Percentiles rank a stretch among this genome's conserved stretches.
These are phyloP conservation scores for Eulithis prunata DNA, from an alignment of 2,888 invertebrate species.

Conservation along the genomic window DNA sequence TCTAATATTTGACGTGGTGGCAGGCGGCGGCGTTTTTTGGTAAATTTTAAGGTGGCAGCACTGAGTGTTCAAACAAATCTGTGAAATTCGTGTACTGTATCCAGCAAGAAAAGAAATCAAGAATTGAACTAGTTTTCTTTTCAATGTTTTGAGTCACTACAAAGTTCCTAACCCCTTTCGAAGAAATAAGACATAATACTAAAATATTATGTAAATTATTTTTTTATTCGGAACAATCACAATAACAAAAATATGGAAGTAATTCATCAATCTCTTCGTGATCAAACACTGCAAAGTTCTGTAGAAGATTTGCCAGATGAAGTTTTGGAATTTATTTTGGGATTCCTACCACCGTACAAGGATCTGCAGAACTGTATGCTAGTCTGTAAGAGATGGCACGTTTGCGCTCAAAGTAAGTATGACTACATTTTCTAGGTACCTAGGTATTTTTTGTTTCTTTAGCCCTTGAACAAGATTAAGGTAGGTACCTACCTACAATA, in stretches of 20 bases:
- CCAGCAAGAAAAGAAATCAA: no score
- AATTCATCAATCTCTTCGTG: slow-evolving; percentile 60
- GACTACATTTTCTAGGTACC: neutral
- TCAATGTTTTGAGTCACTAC: slow-evolving; percentile 27
- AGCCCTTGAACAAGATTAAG: no score
- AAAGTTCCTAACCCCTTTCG: slow-evolving; percentile 9
- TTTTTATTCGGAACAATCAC: slow-evolving; percentile 10
- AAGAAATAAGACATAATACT: slow-evolving; percentile 5
- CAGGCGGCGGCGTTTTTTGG: no score
- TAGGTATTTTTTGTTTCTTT: no score
- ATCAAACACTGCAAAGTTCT: slow-evolving; percentile 64
- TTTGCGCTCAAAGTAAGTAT: slow-evolving; percentile 91
- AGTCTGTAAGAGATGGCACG: slow-evolving; percentile 95
- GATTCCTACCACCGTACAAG: slow-evolving; percentile 94
- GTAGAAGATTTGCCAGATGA: slow-evolving; percentile 94
- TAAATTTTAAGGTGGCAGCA: no score
- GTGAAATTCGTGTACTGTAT: neutral
- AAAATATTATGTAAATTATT: slow-evolving; percentile 31
- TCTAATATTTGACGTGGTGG: no score
- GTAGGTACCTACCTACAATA: no score
- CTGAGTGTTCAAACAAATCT: neutral
- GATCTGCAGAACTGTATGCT: slow-evolving; percentile 94
- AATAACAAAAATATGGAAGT: slow-evolving; percentile 64
- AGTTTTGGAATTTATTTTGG: slow-evolving; percentile 95
- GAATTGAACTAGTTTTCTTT: neutral